Base-by-base conservation (phyloP, 2,888 invertebrate species). In the Chaetoderma sp. region DNA sequence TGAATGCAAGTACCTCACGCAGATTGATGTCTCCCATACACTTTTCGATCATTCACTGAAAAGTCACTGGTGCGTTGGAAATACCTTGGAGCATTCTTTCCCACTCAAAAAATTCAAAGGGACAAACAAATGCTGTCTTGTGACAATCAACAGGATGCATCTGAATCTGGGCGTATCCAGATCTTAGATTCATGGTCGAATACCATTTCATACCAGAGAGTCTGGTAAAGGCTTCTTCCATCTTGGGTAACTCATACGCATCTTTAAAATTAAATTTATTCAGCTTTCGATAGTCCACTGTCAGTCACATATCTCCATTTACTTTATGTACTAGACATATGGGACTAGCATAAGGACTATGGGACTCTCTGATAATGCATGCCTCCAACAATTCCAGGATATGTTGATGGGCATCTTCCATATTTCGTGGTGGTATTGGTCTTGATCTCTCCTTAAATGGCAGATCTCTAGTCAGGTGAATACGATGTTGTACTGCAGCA, bases 101-200 rank as follows among this genome's bases (percentile, higher is more conserved):
- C 1, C 33, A 56, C 27, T 56, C 56, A 23, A 36, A 56, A 18
- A 56, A 56, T 5, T 39, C 56, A 16, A 56, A 23, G 2, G 56
- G 56, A 25, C 56, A 56, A 25, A 39, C 39, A 25, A 56, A 56
- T 8, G 56, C 56, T 16, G 56, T 56, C 56, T 56, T 56, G n/a
- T n/a, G n/a, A n/a, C n/a, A n/a, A n/a, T n/a, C n/a, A n/a, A n/a
- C n/a, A n/a, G n/a, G n/a, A n/a, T n/a, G n/a, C n/a, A n/a, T n/a
- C n/a, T n/a, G n/a, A n/a, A n/a, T n/a, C n/a, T n/a, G n/a, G n/a
- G n/a, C n/a, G n/a, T n/a, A n/a, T n/a, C n/a, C n/a, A n/a, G n/a
- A n/a, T n/a, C n/a, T n/a, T n/a, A n/a, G n/a, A n/a, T n/a, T n/a
- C n/a, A n/a, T n/a, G n/a, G n/a, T n/a, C n/a, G n/a, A n/a, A n/a